phyloP scores from a whole-genome alignment of 2,888 invertebrate species.

The Trypoxylon attenuatum region DNA sequence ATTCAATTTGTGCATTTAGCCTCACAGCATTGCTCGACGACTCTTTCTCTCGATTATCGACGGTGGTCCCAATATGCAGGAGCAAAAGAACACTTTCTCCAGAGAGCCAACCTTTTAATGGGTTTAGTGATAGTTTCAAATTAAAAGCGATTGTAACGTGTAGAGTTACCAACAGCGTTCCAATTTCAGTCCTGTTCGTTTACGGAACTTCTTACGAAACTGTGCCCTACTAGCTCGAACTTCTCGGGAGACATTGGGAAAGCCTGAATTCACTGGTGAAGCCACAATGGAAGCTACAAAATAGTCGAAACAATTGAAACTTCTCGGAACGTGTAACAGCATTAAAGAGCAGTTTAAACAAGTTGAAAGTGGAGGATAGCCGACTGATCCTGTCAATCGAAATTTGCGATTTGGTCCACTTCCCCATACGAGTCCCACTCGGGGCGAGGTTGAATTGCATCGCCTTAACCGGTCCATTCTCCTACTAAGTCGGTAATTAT shows the following conservation, averaged over 20 bases:
- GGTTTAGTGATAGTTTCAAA: background rate
- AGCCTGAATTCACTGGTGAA: background rate
- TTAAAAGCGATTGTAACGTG: background rate
- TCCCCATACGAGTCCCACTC: background rate
- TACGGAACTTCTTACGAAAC: background rate
- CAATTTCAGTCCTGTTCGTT: background rate
- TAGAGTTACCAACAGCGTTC: background rate
- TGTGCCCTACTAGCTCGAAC: background rate
- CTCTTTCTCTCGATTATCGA: no score
- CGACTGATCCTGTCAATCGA: conserved; percentile 7
- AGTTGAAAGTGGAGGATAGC: conserved; percentile 9
- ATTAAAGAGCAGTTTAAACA: background rate
- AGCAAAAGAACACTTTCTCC: no score
- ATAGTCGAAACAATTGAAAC: conserved; percentile 1
- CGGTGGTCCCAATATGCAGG: no score
- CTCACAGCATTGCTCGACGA: no score
- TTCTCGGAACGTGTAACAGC: background rate
- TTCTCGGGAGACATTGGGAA: background rate
- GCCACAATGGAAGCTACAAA: background rate
- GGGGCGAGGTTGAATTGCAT: conserved; percentile 12
- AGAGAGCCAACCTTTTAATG: no score
- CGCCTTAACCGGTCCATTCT: conserved; percentile 6
- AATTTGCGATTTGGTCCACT: conserved; percentile 5
- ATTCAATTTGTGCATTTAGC: no score
- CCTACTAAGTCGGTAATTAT: conserved; percentile 28